Evolutionary conservation across 1,140 invertebrate species (phyloP).

Genomic region (Leptopilina clavipes): DNA sequence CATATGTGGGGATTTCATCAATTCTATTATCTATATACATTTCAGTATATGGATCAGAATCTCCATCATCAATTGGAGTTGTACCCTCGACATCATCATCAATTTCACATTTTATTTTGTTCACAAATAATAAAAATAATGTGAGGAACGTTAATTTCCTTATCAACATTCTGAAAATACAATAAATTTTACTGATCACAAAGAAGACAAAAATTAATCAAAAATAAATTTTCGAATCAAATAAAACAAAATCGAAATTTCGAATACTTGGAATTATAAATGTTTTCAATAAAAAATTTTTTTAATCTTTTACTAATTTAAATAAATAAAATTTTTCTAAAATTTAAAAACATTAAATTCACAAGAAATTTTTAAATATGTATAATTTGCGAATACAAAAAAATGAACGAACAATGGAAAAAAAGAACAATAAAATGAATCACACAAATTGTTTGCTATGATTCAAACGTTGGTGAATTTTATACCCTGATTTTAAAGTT

Average conservation of each 20-base stretch:
- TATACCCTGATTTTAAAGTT: not conserved
- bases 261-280: too few relatives aligned
- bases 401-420: not conserved
- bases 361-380: not conserved
- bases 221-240: not conserved
- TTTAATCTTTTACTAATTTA: not conserved
- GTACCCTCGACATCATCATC: not conserved
- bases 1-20: constrained; percentile 34
- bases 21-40: constrained; percentile 31
- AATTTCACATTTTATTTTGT: not conserved
- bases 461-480: not conserved
- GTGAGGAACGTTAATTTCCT: not conserved
- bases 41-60: not conserved
- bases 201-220: not conserved
- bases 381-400: not conserved
- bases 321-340: not conserved
- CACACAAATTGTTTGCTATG: not conserved
- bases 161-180: not conserved
- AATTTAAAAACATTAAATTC: too few relatives aligned
- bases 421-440: constrained; percentile 1
- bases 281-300: too few relatives aligned
- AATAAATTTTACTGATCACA: not conserved
- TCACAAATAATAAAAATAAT: not conserved
- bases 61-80: not conserved
- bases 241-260: not conserved